Evolutionary conservation across 2,888 invertebrate genomes (phyloP), one percentile per base, ranked within the genome.

Genomic region (Protodeltote pygarga): DNA sequence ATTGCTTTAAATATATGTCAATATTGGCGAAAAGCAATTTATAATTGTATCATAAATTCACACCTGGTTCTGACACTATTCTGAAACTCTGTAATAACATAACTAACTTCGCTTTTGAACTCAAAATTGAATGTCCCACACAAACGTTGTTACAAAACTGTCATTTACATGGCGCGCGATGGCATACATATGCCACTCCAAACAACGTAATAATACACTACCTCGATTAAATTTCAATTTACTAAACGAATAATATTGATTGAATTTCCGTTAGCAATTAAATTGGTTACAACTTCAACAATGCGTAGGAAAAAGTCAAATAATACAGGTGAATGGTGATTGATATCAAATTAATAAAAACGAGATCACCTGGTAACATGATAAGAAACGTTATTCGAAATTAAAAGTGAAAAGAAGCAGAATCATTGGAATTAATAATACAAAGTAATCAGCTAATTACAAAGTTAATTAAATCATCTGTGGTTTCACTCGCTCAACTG

Each of bases 401-500:
- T 48, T 40, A 60, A 65, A 63, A 63, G 62, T 63, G 62, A 59
- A 65, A 53, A 53, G 33, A 31, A 60, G 48, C 54, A 45, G 49
- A 65, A 59, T 65, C 53, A 42, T 35, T 46, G 53, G 35, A 39
- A 49, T 32, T 60, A 25, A 65, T 50, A n/a, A n/a, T 45, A 65
- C 54, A 35, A 54, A 59, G n/a, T n/a, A n/a, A n/a, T n/a, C n/a
- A n/a, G n/a, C 40, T 53, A 49, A 64, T 62, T 64, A 52, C 42
- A 50, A 64, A 65, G 47, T 42, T 63, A 63, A 63, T 65, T 65
- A 65, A 60, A 50, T 50, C 35, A 19, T 9, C 54, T 48, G 44
- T 45, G 45, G 50, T 60, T 63, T 60, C 62, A 39, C 54, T 65
- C 47, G 25, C 27, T 33, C 41, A 32, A 42, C 47, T 48, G 53